phyloP scores from a whole-genome alignment of 1,140 invertebrate species.

The Wiebesia pumilae region DNA sequence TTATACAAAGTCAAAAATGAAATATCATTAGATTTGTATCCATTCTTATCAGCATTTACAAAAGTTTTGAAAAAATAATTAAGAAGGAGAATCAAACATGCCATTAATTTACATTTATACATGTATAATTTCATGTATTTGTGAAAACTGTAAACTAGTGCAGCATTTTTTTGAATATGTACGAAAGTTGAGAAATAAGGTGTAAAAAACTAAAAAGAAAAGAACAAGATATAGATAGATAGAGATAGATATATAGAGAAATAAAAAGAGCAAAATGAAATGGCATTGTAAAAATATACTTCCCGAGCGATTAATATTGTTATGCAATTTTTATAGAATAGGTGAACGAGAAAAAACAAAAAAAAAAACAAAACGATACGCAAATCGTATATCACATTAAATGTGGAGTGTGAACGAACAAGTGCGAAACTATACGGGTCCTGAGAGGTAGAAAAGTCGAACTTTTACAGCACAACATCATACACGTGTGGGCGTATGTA shows the following conservation, averaged over 20 bases:
- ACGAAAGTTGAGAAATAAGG: background rate
- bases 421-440: slow-evolving; percentile 15
- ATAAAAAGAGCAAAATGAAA: slow-evolving; percentile 25
- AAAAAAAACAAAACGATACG: slow-evolving; percentile 21
- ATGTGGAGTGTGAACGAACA: slow-evolving; percentile 3
- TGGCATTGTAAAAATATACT: slow-evolving; percentile 46
- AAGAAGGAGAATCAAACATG: background rate
- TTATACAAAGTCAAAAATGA: too few relatives aligned
- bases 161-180: background rate
- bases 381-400: slow-evolving; percentile 51
- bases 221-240: background rate
- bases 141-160: background rate
- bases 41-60: too few relatives aligned
- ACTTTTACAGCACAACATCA: slow-evolving; percentile 17
- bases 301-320: slow-evolving; percentile 48
- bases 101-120: background rate
- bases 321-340: background rate
- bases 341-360: slow-evolving; percentile 1
- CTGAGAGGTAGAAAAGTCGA: background rate
- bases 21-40: background rate
- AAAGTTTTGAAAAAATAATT: too few relatives aligned
- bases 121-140: background rate
- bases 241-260: background rate
- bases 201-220: background rate
- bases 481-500: background rate